Percentiles rank a stretch among this genome's conserved stretches.
These are phyloP conservation scores for Crocidura indochinensis DNA, from an alignment of 2,797 vertebrate species.

Conservation along the genomic window DNA sequence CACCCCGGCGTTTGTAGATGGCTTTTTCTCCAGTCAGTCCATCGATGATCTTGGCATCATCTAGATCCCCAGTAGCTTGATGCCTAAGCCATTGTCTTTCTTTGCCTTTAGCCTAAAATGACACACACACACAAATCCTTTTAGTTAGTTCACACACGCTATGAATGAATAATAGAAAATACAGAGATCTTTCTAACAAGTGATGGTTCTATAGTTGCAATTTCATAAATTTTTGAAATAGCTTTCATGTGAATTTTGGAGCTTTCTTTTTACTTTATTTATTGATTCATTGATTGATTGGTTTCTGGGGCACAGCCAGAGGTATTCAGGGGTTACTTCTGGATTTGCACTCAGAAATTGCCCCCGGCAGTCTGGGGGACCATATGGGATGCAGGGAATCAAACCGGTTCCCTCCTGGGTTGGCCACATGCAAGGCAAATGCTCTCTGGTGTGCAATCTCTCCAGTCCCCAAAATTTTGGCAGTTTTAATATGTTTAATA, in stretches of 20 bases:
- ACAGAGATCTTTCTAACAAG: background rate
- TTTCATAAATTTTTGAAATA: slow-evolving; percentile 52
- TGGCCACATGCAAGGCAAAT: too few relatives aligned
- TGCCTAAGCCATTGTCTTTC: slow-evolving; percentile 98
- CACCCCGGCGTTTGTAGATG: slow-evolving; percentile 97
- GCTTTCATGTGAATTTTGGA: slow-evolving; percentile 11
- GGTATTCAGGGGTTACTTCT: too few relatives aligned
- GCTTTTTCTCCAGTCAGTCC: slow-evolving; percentile 97
- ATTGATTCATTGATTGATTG: too few relatives aligned
- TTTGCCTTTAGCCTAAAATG: slow-evolving; percentile 96
- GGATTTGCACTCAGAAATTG: too few relatives aligned
- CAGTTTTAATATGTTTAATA: slow-evolving; percentile 52
- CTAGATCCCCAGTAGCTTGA: slow-evolving; percentile 96
- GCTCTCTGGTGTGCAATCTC: background rate
- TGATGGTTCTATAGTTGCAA: slow-evolving; percentile 5
- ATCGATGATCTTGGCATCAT: slow-evolving; percentile 98
- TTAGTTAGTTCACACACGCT: slow-evolving; percentile 7
- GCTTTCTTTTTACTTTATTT: too few relatives aligned
- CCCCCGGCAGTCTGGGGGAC: too few relatives aligned
- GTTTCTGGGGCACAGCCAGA: too few relatives aligned
- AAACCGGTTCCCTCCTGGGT: too few relatives aligned
- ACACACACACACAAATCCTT: slow-evolving; percentile 50
- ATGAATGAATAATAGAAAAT: slow-evolving; percentile 55
- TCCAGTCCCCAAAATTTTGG: slow-evolving; percentile 6
- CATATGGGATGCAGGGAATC: too few relatives aligned